Evolutionary conservation across 2,888 invertebrate species (phyloP), one percentile per base, ranked within the genome.

Genomic region (Listrodromus nycthemerus): DNA sequence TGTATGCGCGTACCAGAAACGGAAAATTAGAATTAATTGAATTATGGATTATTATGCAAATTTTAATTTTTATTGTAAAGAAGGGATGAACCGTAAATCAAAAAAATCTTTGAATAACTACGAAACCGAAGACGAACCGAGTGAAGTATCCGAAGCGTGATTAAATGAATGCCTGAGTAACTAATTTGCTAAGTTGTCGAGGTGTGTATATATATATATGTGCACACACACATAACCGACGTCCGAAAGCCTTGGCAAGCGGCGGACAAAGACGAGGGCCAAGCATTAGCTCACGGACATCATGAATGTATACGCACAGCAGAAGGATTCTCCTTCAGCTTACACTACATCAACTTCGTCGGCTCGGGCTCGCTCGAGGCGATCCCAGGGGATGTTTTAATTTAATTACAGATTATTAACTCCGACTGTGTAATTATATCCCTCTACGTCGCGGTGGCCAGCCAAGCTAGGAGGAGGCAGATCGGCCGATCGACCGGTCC

Each of bases 351-450:
- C 58, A 41, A 76, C 66, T 71, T 21, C 63, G 63, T 52, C 58
- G 69, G 58, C 73, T 69, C 67, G 58, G 52, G 45, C 58, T 86
- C 78, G 83, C 86, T 80, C 74, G 83, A 61, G 86, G 86, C 85
- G 70, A 27, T 80, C 80, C 82, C 82, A 75, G 58, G 82, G 81
- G 87, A 85, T 87, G 82, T 87, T 87, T 86, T 85, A 87, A 87
- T 87, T 87, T 87, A 88, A 88, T 88, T 87, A 87, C 86, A 85
- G 87, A 88, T 87, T 87, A 88, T 87, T 86, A 87, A 86, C 84
- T 86, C 83, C 52, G 73, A 80, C 84, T 85, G 82, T 86, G 85
- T 87, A 88, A 88, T 87, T 87, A 87, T 87, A 88, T 86, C 83
- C 84, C 77, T 87, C 86, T 66, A 82, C 83, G 85, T 85, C 83